These are phyloP conservation scores for Otus scops DNA, from an alignment of 2,797 vertebrate genomes.

Conservation along the genomic window DNA sequence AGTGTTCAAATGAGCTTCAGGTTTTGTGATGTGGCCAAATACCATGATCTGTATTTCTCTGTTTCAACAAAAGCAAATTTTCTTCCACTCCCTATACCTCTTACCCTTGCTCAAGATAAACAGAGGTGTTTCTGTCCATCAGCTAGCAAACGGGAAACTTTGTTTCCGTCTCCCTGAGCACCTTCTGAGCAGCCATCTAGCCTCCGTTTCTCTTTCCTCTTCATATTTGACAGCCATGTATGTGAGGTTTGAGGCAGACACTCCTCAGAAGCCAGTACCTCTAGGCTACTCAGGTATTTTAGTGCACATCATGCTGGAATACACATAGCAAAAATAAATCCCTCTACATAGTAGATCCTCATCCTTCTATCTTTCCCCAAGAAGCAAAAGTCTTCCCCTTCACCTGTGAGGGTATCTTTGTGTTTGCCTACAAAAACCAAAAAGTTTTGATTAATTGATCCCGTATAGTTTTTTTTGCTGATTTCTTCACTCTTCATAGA, in stretches of 20 bases:
- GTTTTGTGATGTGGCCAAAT: not conserved
- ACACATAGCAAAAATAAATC: not conserved
- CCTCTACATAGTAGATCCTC: not conserved
- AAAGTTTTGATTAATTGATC: not conserved
- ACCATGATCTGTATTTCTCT: not conserved
- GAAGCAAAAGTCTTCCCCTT: not conserved
- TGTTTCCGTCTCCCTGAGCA: not conserved
- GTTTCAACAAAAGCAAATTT: conserved; percentile 8
- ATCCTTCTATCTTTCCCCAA: not conserved
- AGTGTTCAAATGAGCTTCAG: not conserved
- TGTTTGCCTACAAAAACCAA: not conserved
- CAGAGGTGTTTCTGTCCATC: not conserved
- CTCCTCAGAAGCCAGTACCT: not conserved
- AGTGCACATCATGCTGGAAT: not conserved
- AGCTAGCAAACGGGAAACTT: not conserved
- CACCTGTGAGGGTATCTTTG: not conserved
- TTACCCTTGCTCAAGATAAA: not conserved
- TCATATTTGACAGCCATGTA: not conserved
- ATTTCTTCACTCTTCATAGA: not conserved
- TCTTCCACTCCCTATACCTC: not conserved
- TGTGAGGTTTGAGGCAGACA: not conserved
- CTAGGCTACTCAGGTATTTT: not conserved
- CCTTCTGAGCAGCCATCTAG: not conserved
- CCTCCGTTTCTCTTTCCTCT: not conserved
- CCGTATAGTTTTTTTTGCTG: not conserved